Evolutionary conservation across 2,113 vertebrate species (phyloP), one percentile per base, ranked within the genome.

Genomic region (Cisticola juncidis): DNA sequence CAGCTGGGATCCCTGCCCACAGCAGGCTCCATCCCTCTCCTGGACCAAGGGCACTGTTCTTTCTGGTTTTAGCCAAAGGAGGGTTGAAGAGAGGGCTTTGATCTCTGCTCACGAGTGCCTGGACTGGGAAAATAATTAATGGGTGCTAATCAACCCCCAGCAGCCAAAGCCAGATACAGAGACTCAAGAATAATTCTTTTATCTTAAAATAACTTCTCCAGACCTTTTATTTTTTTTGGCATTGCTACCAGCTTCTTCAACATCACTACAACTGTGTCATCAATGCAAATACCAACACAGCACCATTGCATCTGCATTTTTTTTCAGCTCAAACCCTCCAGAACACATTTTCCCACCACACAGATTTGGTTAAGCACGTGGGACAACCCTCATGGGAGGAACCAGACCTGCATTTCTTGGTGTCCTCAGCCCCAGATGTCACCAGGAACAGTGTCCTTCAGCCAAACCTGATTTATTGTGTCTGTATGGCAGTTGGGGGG

Each of bases 401-500:
- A 29, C 47, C 0, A 29, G 23, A 58, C 25, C 33, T 71, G 35
- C 47, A 8, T 35, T 70, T 70, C 25, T 45, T 25, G 38, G 4
- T n/a, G 22, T 33, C 42, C 33, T 66, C 44, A 38, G 25, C 50
- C 54, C 22, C 62, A 48, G n/a, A 23, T 2, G 6, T 57, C 2
- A 7, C 40, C 56, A n/a, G 0, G 38, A 38, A 38, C 38, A 20
- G 22, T 0, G 1, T 26, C 33, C 53, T 69, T 60, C 36, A 61
- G 31, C 31, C 72, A 40, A 57, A n/a, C 6, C 24, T 21, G 14
- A 9, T 22, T n/a, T 31, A 19, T 18, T 74, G 64, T 35, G 35
- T 25, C 40, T 42, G 12, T 2, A 6, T 4, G 14, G 44, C 3
- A 14, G 0, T 1, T 14, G n/a, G 28, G 12, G 8, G 5, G 11